Conservation (phyloP, 2,113 vertebrate species). For the Calidris pygmaea region DNA sequence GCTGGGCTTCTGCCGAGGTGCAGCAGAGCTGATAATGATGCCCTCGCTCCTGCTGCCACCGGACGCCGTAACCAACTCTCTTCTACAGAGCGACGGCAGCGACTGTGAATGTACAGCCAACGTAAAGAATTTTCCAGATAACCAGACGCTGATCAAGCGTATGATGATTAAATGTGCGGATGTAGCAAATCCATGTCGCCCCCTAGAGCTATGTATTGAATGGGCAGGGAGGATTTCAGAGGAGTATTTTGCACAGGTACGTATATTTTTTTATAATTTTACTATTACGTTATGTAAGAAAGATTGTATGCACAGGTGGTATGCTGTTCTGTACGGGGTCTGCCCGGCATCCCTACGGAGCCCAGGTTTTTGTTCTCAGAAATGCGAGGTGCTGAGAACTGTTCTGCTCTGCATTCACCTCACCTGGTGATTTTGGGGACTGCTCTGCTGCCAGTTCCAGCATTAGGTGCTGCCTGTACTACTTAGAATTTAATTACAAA, state of each 20-base stretch:
- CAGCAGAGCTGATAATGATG: not conserved
- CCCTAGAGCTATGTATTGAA: slow-evolving; percentile 91
- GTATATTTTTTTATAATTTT: not conserved
- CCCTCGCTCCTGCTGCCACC: not conserved
- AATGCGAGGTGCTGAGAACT: not conserved
- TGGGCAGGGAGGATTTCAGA: slow-evolving; percentile 97
- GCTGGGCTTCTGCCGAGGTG: not conserved
- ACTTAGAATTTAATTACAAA: not conserved
- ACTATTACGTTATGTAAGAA: not conserved
- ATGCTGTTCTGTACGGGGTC: not conserved
- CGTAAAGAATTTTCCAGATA: slow-evolving; percentile 89
- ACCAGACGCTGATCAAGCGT: slow-evolving; percentile 92
- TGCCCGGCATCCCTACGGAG: not conserved
- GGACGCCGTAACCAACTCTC: not conserved
- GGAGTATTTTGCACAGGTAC: slow-evolving; percentile 95
- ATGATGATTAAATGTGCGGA: slow-evolving; percentile 99
- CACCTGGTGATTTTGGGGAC: not conserved
- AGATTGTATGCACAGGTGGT: not conserved
- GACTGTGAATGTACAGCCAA: slow-evolving; percentile 80
- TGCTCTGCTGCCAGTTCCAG: not conserved
- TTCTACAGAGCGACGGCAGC: slow-evolving; percentile 81
- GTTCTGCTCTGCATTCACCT: not conserved
- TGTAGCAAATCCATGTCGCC: slow-evolving; percentile 93
- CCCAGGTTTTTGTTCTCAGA: not conserved
- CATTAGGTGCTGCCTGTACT: not conserved